Base-by-base conservation (phyloP, 2,113 vertebrate genomes). In the Promerops cafer region DNA sequence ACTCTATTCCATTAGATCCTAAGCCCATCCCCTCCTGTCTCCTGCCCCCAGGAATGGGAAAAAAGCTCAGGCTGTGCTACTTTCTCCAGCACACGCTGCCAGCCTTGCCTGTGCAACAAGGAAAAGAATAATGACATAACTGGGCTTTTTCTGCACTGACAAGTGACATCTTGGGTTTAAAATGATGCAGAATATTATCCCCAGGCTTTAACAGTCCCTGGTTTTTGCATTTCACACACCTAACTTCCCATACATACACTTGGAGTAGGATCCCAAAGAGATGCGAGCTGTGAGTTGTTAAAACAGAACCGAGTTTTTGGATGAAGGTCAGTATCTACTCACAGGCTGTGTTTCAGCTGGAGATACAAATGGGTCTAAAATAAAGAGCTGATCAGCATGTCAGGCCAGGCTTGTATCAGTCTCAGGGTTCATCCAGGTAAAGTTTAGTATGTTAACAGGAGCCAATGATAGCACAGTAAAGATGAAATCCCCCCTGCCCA, bases 41-140 rank as follows among this genome's bases (percentile, higher is more conserved):
- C 57, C 37, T 75, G 52, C n/a, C 47, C 35, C 44, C 30, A 50
- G 70, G 39, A 90, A 53, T 0, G 3, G 12, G 33, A 64, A 66
- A 20, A 59, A 27, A 0, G 4, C 21, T 53, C 2, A 11, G 50
- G 15, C 33, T 68, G 44, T 44, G 56, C 30, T 79, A 0, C 17
- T 35, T 85, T 50, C 35, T 33, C 52, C 74, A 50, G 59, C 17
- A 33, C 35, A 26, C 16, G 24, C 21, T 64, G 49, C 26, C 81
- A 75, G 60, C 42, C 65, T 75, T 39, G 35, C 37, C 56, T 60
- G 40, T 31, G 21, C 20, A 57, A 52, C 5, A 35, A 65, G 20
- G 70, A 83, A n/a, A 82, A 78, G 13, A 52, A 47, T 16, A 7
- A 21, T 37, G n/a, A 44, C 52, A 52, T 28, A 57, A 44, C 22